A percentile compares a stretch with the other conserved stretches of the same genome.
Evolutionary conservation across 2,888 invertebrate genomes (phyloP).

Genomic region (Chrysolina haemoptera): DNA sequence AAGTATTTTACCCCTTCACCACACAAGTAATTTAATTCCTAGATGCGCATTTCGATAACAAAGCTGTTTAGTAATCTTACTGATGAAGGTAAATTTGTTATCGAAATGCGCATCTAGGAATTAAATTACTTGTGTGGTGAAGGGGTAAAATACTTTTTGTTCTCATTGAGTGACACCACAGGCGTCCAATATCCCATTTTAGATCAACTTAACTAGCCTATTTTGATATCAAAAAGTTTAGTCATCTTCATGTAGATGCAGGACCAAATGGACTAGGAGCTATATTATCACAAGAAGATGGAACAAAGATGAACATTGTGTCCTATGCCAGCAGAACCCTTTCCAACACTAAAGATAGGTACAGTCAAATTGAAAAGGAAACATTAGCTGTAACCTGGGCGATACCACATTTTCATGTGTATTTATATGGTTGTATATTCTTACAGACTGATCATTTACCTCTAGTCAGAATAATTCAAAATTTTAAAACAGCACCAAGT

Average conservation of each 20-base stretch:
- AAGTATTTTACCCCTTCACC: too few species aligned
- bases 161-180: too few species aligned
- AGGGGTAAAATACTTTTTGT: too few species aligned
- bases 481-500: neutral
- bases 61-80: too few species aligned
- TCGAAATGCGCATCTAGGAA: too few species aligned
- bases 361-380: conserved; percentile 46
- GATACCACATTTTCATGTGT: conserved; percentile 46
- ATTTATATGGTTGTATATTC: conserved; percentile 40
- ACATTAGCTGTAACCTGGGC: conserved; percentile 41
- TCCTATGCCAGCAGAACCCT: conserved; percentile 43
- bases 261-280: conserved; percentile 37
- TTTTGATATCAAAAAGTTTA: conserved; percentile 17
- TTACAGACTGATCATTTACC: conserved; percentile 20
- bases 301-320: conserved; percentile 24
- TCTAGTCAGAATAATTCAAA: conserved; percentile 3
- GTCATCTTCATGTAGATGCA: conserved; percentile 42
- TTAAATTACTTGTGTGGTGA: too few species aligned
- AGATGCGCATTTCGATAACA: too few species aligned
- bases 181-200: too few species aligned
- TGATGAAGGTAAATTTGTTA: too few species aligned
- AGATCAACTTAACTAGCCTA: too few species aligned
- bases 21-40: too few species aligned
- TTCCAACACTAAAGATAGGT: conserved; percentile 29
- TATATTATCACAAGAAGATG: conserved; percentile 37